phyloP scores from a whole-genome alignment of 2,888 invertebrate genomes.

The Lamellibrachia satsuma region DNA sequence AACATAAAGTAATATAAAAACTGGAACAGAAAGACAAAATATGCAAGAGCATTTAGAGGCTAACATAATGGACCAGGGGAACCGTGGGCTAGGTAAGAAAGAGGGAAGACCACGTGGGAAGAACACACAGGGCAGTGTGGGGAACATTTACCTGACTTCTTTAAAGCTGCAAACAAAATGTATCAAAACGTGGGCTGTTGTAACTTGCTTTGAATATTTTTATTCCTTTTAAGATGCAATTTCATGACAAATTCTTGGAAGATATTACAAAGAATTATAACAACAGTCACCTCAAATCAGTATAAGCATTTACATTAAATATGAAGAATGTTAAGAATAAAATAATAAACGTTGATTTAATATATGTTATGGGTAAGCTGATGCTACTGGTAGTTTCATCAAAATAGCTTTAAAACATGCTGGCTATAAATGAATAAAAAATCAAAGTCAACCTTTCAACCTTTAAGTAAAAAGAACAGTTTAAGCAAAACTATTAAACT shows the following conservation, averaged over 20 bases:
- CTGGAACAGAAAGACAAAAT: not conserved
- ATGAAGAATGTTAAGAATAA: not conserved
- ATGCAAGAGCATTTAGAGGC: not conserved
- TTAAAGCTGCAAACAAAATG: not conserved
- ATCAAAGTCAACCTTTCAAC: not conserved
- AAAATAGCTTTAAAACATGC: not conserved
- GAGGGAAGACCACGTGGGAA: not conserved
- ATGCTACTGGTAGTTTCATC: not conserved
- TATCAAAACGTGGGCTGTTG: not conserved
- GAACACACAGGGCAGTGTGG: not conserved
- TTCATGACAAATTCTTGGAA: not conserved
- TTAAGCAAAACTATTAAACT: not conserved
- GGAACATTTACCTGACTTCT: slow-evolving; percentile 8
- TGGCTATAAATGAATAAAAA: not conserved
- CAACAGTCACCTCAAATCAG: not conserved
- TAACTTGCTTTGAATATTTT: not conserved
- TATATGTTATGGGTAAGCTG: not conserved
- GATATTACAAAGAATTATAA: not conserved
- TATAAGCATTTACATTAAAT: not conserved
- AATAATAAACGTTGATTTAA: too few species aligned
- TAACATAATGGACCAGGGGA: not conserved
- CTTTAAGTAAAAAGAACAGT: not conserved
- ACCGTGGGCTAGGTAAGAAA: not conserved
- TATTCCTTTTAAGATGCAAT: not conserved
- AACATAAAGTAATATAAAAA: not conserved